phyloP scores from a whole-genome alignment of 2,113 vertebrate genomes.

The Centropristis striata region DNA sequence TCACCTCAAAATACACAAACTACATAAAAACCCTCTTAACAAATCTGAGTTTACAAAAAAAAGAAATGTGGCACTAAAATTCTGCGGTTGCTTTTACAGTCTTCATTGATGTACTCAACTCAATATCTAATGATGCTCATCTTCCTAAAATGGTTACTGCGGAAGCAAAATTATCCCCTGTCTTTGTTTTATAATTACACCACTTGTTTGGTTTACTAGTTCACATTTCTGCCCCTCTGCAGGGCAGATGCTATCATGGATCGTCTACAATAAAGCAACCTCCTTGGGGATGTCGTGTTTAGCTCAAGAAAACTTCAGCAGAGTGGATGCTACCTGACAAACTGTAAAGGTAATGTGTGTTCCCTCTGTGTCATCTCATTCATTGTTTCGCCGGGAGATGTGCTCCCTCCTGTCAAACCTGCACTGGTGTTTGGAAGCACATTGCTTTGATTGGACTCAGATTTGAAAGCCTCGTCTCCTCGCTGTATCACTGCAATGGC shows the following conservation, averaged over 20 bases:
- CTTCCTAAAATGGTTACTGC: neutral
- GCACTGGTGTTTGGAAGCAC: neutral
- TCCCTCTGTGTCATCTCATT: neutral
- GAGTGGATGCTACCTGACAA: neutral
- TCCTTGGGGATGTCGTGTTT: neutral
- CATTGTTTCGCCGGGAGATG: neutral
- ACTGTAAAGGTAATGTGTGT: neutral
- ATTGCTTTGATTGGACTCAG: neutral
- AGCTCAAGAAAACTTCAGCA: neutral
- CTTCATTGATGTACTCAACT: neutral
- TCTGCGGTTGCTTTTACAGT: neutral
- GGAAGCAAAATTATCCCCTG: neutral
- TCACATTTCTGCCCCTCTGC: neutral
- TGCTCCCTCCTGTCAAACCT: neutral
- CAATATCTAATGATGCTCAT: conserved; percentile 2
- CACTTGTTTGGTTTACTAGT: neutral
- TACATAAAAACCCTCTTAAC: conserved; percentile 13
- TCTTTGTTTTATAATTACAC: neutral
- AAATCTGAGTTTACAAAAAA: conserved; percentile 26
- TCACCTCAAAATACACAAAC: conserved; percentile 20
- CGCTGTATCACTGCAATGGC: neutral
- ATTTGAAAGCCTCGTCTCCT: conserved; percentile 9
- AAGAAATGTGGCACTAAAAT: neutral
- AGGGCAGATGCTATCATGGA: neutral
- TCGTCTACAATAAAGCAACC: neutral